Conservation (phyloP, 1,140 invertebrate genomes). For the Sycobia sp. region DNA sequence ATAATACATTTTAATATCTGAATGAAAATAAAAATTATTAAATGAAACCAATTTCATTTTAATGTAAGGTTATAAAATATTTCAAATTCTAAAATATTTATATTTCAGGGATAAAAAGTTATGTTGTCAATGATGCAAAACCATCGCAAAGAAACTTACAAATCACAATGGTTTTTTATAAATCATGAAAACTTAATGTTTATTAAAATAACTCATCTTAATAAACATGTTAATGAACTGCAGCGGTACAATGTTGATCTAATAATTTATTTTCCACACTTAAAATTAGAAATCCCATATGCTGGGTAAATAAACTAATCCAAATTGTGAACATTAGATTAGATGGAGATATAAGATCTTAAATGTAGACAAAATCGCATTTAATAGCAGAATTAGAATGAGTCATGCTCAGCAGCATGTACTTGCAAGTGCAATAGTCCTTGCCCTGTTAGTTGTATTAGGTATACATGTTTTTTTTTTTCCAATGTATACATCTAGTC, state of each 20-base stretch:
- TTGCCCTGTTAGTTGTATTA: conserved; percentile 65
- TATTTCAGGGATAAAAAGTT: background rate
- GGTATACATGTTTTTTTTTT: conserved; percentile 69
- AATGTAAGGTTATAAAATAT: too few relatives aligned
- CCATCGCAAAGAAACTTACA: conserved; percentile 14
- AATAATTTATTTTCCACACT: background rate
- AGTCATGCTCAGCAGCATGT: conserved; percentile 64
- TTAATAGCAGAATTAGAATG: conserved; percentile 43
- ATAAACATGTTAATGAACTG: background rate
- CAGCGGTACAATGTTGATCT: background rate
- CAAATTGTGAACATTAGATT: background rate
- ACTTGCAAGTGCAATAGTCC: conserved; percentile 66
- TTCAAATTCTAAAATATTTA: too few relatives aligned
- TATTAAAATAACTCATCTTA: background rate
- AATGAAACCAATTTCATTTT: too few relatives aligned
- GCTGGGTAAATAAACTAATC: background rate
- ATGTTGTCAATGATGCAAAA: conserved; percentile 5
- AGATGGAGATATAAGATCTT: background rate
- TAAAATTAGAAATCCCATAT: background rate
- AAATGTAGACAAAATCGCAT: background rate
- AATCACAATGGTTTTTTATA: background rate
- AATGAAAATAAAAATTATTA: too few relatives aligned
- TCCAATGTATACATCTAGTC: conserved; percentile 64
- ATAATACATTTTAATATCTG: too few relatives aligned
- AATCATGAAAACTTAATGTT: background rate